Evolutionary conservation across 92 coral and sea anemone species (phyloP), one percentile per base, ranked within the genome.

Genomic region (Phymanthus crucifer): DNA sequence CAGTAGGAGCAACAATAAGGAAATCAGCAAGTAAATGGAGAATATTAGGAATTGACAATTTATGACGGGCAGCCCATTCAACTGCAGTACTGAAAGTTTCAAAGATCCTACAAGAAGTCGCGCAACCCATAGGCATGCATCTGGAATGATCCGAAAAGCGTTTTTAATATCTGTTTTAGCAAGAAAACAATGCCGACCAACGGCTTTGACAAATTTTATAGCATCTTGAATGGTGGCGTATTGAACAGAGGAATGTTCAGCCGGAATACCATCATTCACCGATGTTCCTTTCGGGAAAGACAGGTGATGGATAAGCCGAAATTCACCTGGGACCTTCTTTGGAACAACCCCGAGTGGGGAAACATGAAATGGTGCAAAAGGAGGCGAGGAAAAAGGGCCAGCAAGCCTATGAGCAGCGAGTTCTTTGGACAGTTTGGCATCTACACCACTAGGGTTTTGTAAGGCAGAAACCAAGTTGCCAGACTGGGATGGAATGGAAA

Each of bases 1-100:
- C 2, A 48, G 56, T 10, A 48, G 56, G 56, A 48, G 56, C 77
- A 33, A 54, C 40, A 78, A 84, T 58, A 7, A 84, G 29, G 70
- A 84, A 84, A 47, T 84, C 87, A 68, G 66, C 83, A 32, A 78
- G 70, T 34, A 78, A 32, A 21, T 78, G 74, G 37, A 78, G 6
- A 17, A 66, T 78, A 19, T 66, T 16, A 0, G 50, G 54, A 16
- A 78, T 77, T n/a, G 29, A 36, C 31, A 78, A 33, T 65, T 66
- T 65, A 17, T 78, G 68, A 34, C 64, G 83, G 45, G 83, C 83
- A 35, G 36, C 43, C 83, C 83, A 78, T 52, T 78, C 83, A 48
- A 66, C 50, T 78, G 83, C 75, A 3, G 83, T 65, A 27, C 83
- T 78, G 21, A 78, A 70, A 32, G 72, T 19, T 31, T 78, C 82